These are phyloP conservation scores for Epinephelus fuscoguttatus DNA, from an alignment of 2,113 vertebrate genomes.

Conservation along the genomic window DNA sequence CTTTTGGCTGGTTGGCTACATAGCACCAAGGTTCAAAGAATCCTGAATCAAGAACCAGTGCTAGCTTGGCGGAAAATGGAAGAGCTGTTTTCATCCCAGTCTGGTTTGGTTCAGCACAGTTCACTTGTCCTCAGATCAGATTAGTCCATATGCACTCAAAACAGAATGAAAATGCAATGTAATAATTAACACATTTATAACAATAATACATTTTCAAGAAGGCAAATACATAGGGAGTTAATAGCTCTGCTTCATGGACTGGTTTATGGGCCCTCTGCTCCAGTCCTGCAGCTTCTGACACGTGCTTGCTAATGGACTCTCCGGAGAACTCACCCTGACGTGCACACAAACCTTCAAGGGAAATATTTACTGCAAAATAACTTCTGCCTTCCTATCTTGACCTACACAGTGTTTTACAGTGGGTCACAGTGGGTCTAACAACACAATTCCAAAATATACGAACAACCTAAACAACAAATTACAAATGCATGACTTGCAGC, in stretches of 20 bases:
- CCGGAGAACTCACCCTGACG: constrained; percentile 14
- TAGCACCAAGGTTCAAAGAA: too few relatives aligned
- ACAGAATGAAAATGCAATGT: not conserved
- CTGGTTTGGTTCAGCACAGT: not conserved
- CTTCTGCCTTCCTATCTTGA: not conserved
- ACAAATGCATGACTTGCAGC: constrained; percentile 8
- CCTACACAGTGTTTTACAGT: not conserved
- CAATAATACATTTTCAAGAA: constrained; percentile 1
- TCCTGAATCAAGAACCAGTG: too few relatives aligned
- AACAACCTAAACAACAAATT: constrained; percentile 6
- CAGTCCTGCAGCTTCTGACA: not conserved
- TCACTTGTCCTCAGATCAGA: not conserved
- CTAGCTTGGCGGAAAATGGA: too few relatives aligned
- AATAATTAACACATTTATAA: not conserved
- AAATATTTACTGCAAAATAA: constrained; percentile 6
- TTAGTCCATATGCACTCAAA: not conserved
- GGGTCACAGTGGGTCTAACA: not conserved
- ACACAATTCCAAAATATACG: not conserved
- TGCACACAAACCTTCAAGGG: not conserved
- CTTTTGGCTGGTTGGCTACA: too few relatives aligned
- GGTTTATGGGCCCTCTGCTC: constrained; percentile 19
- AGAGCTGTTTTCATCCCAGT: not conserved
- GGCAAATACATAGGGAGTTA: not conserved
- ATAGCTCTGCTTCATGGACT: constrained; percentile 23
- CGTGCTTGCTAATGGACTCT: constrained; percentile 8